Evolutionary conservation across 2,888 invertebrate genomes (phyloP).

Genomic region (Ectemnius continuus): DNA sequence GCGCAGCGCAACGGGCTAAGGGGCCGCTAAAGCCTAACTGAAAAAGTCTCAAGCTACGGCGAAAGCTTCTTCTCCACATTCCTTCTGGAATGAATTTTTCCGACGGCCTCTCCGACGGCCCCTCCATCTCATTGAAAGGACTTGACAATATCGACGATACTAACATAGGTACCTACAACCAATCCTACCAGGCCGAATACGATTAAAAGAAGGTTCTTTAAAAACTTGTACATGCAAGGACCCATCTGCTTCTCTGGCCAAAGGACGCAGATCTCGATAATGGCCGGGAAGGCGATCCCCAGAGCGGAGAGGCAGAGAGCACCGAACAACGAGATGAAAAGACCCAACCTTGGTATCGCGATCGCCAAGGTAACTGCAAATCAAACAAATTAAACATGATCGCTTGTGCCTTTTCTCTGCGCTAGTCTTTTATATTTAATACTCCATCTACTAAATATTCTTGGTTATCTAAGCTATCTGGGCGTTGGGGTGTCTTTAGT

Average conservation of each 20-base stretch:
- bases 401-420: too few relatives aligned
- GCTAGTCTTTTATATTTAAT: too few relatives aligned
- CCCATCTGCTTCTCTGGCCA: conserved; percentile 83
- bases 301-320: conserved; percentile 86
- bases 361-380: conserved; percentile 86
- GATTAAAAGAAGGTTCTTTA: conserved; percentile 79
- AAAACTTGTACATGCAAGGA: conserved; percentile 75
- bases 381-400: conserved; percentile 31
- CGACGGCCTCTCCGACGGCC: too few relatives aligned
- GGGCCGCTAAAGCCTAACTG: too few relatives aligned
- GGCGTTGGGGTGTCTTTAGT: too few relatives aligned
- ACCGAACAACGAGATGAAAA: conserved; percentile 88
- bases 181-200: conserved; percentile 80
- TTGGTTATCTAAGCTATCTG: too few relatives aligned
- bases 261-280: conserved; percentile 86
- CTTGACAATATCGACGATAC: conserved; percentile 79
- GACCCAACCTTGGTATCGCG: conserved; percentile 84
- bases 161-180: conserved; percentile 81
- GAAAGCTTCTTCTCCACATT: too few relatives aligned
- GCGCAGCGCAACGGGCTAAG: too few relatives aligned
- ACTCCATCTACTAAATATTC: too few relatives aligned
- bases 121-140: conserved; percentile 64
- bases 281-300: conserved; percentile 87
- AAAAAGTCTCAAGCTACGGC: too few relatives aligned
- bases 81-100: too few relatives aligned